phyloP scores from a whole-genome alignment of 2,113 vertebrate genomes.

The Naja naja region DNA sequence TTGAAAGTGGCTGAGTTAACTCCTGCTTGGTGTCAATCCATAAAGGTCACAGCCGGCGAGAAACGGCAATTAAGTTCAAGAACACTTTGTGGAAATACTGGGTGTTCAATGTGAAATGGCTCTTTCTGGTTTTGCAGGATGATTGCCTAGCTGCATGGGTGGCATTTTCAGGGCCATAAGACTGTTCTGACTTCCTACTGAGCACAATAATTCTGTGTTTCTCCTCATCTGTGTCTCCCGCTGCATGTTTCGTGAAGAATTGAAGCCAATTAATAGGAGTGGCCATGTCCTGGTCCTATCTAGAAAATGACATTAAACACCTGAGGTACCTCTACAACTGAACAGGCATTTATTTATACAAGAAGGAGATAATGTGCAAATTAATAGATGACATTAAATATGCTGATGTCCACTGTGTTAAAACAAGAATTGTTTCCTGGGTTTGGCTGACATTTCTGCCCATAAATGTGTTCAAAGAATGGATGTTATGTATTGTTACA shows the following conservation, averaged over 20 bases:
- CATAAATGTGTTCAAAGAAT: not conserved
- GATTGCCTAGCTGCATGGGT: not conserved
- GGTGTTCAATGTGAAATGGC: not conserved
- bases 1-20: not conserved
- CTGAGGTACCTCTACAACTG: not conserved
- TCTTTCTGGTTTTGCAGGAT: not conserved
- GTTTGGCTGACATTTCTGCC: not conserved
- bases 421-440: not conserved
- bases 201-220: not conserved
- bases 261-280: not conserved
- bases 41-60: conserved; percentile 5
- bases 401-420: not conserved
- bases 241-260: not conserved
- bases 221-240: not conserved
- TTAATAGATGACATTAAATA: not conserved
- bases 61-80: conserved; percentile 11
- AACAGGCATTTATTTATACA: not conserved
- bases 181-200: not conserved
- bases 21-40: not conserved
- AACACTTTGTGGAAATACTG: not conserved
- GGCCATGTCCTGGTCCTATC: not conserved
- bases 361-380: not conserved
- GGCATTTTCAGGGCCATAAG: not conserved
- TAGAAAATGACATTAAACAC: not conserved
- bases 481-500: not conserved